Evolutionary conservation across 2,888 invertebrate genomes (phyloP).

Genomic region (Dysmachus trigonus): DNA sequence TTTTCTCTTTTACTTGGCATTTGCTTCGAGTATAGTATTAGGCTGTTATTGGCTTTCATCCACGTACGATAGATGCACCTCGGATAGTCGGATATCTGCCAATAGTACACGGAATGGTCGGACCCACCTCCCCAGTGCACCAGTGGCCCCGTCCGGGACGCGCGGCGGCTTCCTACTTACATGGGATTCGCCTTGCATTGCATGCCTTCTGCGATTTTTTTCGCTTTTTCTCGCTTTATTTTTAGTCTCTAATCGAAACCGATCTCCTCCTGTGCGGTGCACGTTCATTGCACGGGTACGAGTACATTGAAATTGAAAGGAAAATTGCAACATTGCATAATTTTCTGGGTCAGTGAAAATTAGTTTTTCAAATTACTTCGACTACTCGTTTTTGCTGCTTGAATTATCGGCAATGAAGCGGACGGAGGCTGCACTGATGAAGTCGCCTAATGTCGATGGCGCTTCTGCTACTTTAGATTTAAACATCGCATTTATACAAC

Average conservation of each 20-base stretch:
- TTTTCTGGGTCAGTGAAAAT: conserved; percentile 44
- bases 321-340: conserved; percentile 43
- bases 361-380: conserved; percentile 31
- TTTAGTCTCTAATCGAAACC: conserved; percentile 23
- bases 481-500: background rate
- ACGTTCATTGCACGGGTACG: conserved; percentile 1
- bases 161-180: background rate
- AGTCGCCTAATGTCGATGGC: background rate
- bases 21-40: background rate
- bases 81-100: background rate
- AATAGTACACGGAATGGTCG: background rate
- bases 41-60: conserved; percentile 22
- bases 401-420: background rate
- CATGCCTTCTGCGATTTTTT: background rate
- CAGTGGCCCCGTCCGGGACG: background rate
- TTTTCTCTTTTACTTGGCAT: background rate
- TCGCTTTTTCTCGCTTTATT: background rate
- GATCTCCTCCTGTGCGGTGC: conserved; percentile 2
- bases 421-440: background rate
- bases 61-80: background rate
- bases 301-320: conserved; percentile 31
- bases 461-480: background rate
- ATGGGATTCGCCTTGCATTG: background rate
- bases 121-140: background rate
- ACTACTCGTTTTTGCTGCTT: background rate